phyloP scores from a whole-genome alignment of 2,888 invertebrate species.

The Trichacis sp. region DNA sequence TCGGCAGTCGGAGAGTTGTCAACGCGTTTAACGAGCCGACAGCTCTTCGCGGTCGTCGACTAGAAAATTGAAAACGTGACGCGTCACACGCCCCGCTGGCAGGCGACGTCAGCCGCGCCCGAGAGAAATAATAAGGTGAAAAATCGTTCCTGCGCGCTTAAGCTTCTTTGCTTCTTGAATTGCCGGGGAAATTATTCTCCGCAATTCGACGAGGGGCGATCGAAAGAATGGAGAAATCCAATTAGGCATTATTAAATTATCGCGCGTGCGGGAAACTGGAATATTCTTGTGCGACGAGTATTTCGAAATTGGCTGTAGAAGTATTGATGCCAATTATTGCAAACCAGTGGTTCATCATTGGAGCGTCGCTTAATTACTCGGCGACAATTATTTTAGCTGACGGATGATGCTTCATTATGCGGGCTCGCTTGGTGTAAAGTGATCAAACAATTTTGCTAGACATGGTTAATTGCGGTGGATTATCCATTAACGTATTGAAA shows the following conservation, averaged over 20 bases:
- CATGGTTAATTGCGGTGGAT: not conserved
- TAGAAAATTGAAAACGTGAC: slow-evolving; percentile 66
- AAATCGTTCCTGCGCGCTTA: slow-evolving; percentile 50
- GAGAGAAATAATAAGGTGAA: slow-evolving; percentile 57
- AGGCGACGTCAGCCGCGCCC: slow-evolving; percentile 17
- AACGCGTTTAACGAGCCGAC: slow-evolving; percentile 63
- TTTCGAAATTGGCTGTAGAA: slow-evolving; percentile 16
- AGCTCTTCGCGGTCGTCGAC: slow-evolving; percentile 57
- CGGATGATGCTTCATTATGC: not conserved
- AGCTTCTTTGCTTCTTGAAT: slow-evolving; percentile 47
- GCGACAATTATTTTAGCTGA: not conserved
- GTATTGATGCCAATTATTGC: slow-evolving; percentile 18
- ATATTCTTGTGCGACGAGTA: too few species aligned
- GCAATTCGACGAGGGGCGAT: slow-evolving; percentile 1
- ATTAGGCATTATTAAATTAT: too few species aligned
- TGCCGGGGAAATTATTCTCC: slow-evolving; percentile 55
- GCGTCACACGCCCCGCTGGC: slow-evolving; percentile 53
- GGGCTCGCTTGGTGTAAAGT: not conserved
- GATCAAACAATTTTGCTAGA: not conserved
- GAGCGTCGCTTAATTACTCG: slow-evolving; percentile 36
- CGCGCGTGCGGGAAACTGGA: too few species aligned
- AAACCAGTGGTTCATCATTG: slow-evolving; percentile 10
- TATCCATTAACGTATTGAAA: not conserved
- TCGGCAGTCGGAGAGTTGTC: slow-evolving; percentile 55
- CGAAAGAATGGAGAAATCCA: slow-evolving; percentile 11